Evolutionary conservation across 2,888 invertebrate genomes (phyloP), one percentile per base, ranked within the genome.

Genomic region (Amphipoea lucens): DNA sequence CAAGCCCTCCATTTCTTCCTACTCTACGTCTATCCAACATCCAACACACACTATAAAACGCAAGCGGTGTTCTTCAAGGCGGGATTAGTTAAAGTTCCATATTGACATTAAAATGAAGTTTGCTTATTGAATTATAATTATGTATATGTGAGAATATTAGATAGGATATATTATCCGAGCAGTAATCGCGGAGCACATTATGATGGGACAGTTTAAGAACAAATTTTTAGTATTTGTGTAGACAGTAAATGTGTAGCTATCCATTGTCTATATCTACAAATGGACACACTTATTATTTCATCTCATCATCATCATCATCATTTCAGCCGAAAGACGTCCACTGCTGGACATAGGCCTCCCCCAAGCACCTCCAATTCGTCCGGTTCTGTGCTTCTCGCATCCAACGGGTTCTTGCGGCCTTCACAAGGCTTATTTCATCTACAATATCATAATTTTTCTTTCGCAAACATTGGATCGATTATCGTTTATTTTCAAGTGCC

Each of bases 11-110:
- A 70, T 70, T 76, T 17, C 6, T 54, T 65, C 23, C 23, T 65
- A 45, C 67, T 77, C 65, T 57, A 4, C 65, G 76, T 63, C 12
- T 63, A 36, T 54, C 0, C 29, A 54, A 60, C 83, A 36, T 54
- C 0, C 29, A 54, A 60, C 83, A 79, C 80, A 84, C 89, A 88
- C 90, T 86, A 92, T 92, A 90, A 92, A 91, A 90, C 86, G 77
- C 91, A 92, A 91, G 90, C 87, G 91, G 90, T 81, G 90, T 88
- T 69, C 75, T 81, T 84, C 75, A 80, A 84, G 45, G 71, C 65
- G n/a, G 73, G 42, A 76, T 87, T 87, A 73, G 76, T 79, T 76
- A 75, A 82, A 88, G 67, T 88, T 86, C 68, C 78, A 68, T 78
- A 74, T 81, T 84, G 77, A 57, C 74, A 84, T 87, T 87, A 76